A percentile compares a stretch with the other conserved stretches of the same genome.
These are phyloP conservation scores for Manis pentadactyla DNA, from an alignment of 2,797 vertebrate species.

Conservation along the genomic window DNA sequence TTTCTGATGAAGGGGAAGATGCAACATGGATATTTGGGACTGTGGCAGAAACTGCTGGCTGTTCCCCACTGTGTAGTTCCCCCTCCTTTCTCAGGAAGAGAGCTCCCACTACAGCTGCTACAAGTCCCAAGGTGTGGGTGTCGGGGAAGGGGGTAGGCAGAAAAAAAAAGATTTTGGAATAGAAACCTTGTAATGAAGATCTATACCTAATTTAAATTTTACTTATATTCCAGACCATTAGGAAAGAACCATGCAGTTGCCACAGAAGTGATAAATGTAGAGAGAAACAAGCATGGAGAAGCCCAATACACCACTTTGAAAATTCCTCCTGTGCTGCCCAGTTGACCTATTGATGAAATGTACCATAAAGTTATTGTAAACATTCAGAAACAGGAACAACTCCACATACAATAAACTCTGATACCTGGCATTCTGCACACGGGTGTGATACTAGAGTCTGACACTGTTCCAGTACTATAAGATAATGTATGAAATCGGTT, in stretches of 20 bases:
- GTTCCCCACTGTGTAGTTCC: not conserved
- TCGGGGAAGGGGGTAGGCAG: fast-evolving
- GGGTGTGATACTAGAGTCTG: fast-evolving
- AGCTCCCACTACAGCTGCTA: not conserved
- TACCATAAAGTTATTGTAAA: not conserved
- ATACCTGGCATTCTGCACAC: not conserved
- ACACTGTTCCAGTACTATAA: no score
- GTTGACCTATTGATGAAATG: no score
- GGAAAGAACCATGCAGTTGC: not conserved
- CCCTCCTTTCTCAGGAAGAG: not conserved
- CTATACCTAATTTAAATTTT: not conserved
- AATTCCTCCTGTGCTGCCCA: not conserved
- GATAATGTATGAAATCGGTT: fast-evolving
- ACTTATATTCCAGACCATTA: not conserved
- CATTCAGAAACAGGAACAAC: not conserved
- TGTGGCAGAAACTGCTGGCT: not conserved
- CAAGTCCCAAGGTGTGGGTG: no score
- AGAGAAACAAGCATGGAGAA: not conserved
- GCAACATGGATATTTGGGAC: not conserved
- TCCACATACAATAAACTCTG: no score
- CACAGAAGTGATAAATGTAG: fast-evolving
- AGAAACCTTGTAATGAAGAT: not conserved
- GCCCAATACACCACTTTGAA: not conserved
- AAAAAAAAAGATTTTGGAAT: not conserved
- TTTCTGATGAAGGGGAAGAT: not conserved